A percentile compares a stretch with the other conserved stretches of the same genome.
These are phyloP conservation scores for Bettongia penicillata DNA, from an alignment of 2,113 vertebrate genomes.

Conservation along the genomic window DNA sequence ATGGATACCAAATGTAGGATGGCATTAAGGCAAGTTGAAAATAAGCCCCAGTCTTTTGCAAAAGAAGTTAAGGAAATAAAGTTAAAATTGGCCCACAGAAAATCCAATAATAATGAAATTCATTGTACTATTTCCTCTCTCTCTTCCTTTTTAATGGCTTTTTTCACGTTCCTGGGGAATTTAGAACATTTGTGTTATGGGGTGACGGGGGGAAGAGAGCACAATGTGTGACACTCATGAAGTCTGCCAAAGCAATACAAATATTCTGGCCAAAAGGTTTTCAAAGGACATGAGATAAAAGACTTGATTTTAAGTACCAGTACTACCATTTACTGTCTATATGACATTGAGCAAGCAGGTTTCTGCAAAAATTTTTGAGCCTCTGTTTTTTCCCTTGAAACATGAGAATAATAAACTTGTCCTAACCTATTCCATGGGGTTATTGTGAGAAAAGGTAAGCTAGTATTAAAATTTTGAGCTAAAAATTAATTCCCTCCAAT, in stretches of 20 bases:
- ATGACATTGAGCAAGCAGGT: not conserved
- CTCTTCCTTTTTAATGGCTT: constrained; percentile 32
- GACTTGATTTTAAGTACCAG: not conserved
- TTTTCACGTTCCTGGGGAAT: constrained; percentile 24
- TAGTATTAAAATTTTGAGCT: not conserved
- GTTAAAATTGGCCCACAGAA: not conserved
- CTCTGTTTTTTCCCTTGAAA: not conserved
- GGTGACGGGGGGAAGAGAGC: not conserved
- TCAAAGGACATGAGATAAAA: not conserved
- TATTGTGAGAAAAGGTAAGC: not conserved
- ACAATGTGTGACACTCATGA: not conserved
- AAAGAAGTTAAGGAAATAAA: not conserved
- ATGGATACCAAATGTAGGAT: not conserved
- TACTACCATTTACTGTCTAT: not conserved
- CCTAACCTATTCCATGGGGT: not conserved
- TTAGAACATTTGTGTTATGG: constrained; percentile 17
- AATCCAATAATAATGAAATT: not conserved
- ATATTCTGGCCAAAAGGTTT: not conserved
- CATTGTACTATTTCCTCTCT: not conserved
- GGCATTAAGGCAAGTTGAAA: not conserved
- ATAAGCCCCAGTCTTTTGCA: not conserved
- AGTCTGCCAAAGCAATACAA: not conserved
- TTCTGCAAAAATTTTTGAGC: not conserved
- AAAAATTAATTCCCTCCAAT: constrained; percentile 16
- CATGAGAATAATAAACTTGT: not conserved